Conservation (phyloP, 2,888 invertebrate species). For the Uropetala carovei region DNA sequence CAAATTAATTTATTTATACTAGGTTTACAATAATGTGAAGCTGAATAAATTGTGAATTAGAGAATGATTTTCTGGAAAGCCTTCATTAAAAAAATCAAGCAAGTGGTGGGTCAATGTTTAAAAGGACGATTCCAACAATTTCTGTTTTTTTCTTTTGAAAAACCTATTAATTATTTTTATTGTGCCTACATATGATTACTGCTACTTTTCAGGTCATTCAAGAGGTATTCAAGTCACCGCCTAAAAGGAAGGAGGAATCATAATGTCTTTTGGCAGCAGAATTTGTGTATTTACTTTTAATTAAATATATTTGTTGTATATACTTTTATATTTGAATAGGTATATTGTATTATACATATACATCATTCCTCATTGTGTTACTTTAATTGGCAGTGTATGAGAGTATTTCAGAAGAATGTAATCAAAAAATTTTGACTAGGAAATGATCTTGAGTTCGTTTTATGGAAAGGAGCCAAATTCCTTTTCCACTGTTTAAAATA, state of each 20-base stretch:
- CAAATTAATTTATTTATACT: no score
- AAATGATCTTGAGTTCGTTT: no score
- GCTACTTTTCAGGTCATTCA: conserved; percentile 17
- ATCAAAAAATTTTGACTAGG: no score
- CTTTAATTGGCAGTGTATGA: no score
- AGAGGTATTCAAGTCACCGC: conserved; percentile 40
- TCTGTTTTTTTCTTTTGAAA: background rate
- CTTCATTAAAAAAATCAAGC: background rate
- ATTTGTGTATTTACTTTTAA: background rate
- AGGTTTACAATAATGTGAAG: background rate
- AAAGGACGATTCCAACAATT: background rate
- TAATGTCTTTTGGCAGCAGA: background rate
- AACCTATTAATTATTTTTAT: no score
- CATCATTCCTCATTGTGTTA: no score
- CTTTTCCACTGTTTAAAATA: no score
- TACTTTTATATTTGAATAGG: no score
- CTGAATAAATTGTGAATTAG: background rate
- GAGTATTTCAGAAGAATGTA: no score
- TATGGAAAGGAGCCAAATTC: no score
- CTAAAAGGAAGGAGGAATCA: background rate
- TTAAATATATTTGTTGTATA: background rate
- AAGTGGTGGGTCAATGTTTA: background rate
- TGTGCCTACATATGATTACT: background rate
- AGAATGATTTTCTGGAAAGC: background rate
- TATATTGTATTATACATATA: no score